These are phyloP conservation scores for Syrista parreyssii DNA, from an alignment of 2,888 invertebrate species.

Conservation along the genomic window DNA sequence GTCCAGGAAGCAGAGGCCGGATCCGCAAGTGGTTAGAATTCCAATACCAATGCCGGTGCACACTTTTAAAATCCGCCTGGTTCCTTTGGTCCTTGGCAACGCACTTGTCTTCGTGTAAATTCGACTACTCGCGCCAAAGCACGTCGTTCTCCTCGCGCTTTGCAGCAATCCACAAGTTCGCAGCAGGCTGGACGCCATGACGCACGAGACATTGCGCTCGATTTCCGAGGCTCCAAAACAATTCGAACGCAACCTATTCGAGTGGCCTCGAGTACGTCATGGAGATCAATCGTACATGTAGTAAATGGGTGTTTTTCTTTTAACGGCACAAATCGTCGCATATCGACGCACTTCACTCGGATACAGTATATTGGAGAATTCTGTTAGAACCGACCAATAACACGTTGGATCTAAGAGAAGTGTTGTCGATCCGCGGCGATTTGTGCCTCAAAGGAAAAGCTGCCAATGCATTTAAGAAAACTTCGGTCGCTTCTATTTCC, in stretches of 20 bases:
- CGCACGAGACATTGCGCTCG: not conserved
- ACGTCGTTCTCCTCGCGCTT: not conserved
- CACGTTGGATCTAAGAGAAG: no score
- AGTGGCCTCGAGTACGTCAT: not conserved
- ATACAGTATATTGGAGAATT: not conserved
- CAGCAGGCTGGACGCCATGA: constrained; percentile 3
- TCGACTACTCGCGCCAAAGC: not conserved
- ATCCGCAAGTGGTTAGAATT: constrained; percentile 34
- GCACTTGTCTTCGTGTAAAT: not conserved
- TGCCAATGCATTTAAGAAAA: not conserved
- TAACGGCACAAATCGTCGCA: not conserved
- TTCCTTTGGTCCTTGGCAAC: not conserved
- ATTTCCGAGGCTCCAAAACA: not conserved
- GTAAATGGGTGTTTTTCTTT: not conserved
- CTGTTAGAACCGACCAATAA: not conserved
- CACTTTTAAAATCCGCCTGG: constrained; percentile 15
- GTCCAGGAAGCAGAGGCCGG: constrained; percentile 69
- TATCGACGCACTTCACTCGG: not conserved
- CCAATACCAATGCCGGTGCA: constrained; percentile 30
- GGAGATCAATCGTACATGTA: not conserved
- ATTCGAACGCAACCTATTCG: not conserved
- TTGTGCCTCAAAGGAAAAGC: not conserved
- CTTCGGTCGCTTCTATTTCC: not conserved
- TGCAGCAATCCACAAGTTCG: not conserved
- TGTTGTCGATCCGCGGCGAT: no score